Evolutionary conservation across 2,888 invertebrate genomes (phyloP), one percentile per base, ranked within the genome.

Genomic region (Ganaspis brasiliensis): DNA sequence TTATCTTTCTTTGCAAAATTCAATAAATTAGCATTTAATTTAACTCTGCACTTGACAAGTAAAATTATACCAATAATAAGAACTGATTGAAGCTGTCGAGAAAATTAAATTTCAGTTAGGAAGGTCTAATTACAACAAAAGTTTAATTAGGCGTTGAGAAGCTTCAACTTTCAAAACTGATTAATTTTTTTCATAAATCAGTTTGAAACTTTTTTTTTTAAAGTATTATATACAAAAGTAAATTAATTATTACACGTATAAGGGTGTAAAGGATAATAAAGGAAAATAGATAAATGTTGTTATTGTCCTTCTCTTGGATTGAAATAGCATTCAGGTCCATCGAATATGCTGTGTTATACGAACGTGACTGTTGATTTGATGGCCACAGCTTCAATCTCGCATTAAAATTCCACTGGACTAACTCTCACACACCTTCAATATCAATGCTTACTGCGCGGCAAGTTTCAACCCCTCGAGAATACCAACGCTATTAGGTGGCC

Each of bases 391-490:
- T 40, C 40, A 40, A 45, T 63, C 40, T 63, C 63, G 40, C 40
- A 40, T 63, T 63, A 40, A 63, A 61, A 63, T 63, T 63, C 63
- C 63, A 40, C 21, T 40, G 19, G 63, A 63, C 63, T 21, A 40
- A 63, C 40, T 63, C 63, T 63, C 14, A 40, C 37, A 63, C 63
- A 63, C 63, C 63, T 63, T 63, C 35, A 63, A 40, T 40, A 40
- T 63, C 63, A 40, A 45, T 45, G 63, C 40, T 63, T 35, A 21
- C 63, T 24, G 40, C 14, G 19, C 40, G 63, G 37, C 40, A 63
- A 40, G 63, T 63, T 63, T 63, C 63, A 63, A 45, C 40, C 63
- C 63, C 40, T 63, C 63, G 63, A 63, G 40, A 63, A 40, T 21
- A 19, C 63, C 24, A 40, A 63, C 24, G 40, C 24, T 37, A 63